These are phyloP conservation scores for Tinea pellionella DNA, from an alignment of 2,888 invertebrate genomes.

Conservation along the genomic window DNA sequence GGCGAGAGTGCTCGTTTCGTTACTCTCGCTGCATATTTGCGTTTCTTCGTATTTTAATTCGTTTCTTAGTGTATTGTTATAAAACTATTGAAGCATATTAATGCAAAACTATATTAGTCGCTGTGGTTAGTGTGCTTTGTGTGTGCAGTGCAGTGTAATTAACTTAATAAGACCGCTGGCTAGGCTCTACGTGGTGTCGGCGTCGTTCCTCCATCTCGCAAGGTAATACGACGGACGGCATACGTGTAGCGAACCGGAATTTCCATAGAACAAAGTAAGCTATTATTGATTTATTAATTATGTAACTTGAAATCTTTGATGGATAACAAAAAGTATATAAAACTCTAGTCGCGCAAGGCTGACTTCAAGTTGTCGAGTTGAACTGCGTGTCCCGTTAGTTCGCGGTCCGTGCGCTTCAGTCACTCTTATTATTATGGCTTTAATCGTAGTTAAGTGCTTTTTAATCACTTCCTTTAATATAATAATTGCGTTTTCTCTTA, in stretches of 20 bases:
- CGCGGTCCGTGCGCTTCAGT: slow-evolving; percentile 34
- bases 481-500: neutral
- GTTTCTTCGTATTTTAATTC: slow-evolving; percentile 52
- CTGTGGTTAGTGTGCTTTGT: slow-evolving; percentile 40
- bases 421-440: too few species aligned
- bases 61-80: slow-evolving; percentile 35
- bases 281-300: neutral
- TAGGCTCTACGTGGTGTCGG: slow-evolving; percentile 42
- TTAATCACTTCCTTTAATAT: neutral
- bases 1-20: slow-evolving; percentile 29
- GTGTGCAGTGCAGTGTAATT: slow-evolving; percentile 45
- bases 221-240: slow-evolving; percentile 51
- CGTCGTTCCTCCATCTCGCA: slow-evolving; percentile 45
- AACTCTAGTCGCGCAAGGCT: slow-evolving; percentile 13
- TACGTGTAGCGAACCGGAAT: slow-evolving; percentile 33
- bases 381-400: slow-evolving; percentile 50
- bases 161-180: slow-evolving; percentile 23
- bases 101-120: slow-evolving; percentile 15
- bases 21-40: slow-evolving; percentile 22
- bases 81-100: slow-evolving; percentile 28
- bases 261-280: neutral
- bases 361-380: slow-evolving; percentile 24
- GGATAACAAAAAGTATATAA: neutral
- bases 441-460: neutral
- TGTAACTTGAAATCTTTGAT: neutral